Evolutionary conservation across 2,888 invertebrate species (phyloP).

Genomic region (Mesorhabditis sp.): DNA sequence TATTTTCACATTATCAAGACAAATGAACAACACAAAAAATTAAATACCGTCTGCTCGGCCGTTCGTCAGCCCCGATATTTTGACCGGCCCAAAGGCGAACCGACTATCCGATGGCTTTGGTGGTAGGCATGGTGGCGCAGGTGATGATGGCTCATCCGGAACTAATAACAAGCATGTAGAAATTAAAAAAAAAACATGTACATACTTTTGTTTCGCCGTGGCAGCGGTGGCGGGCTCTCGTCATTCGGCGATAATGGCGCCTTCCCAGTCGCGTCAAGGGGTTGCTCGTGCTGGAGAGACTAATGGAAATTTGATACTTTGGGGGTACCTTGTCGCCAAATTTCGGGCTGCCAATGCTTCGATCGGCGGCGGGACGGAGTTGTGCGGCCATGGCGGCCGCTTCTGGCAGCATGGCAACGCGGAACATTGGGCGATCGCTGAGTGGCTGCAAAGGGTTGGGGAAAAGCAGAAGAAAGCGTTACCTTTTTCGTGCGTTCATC

Average conservation of each 20-base stretch:
- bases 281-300: neutral
- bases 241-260: neutral
- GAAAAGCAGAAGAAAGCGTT: neutral
- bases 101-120: constrained; percentile 1
- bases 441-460: constrained; percentile 13
- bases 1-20: too few species aligned
- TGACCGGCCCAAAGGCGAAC: neutral
- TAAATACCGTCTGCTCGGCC: neutral
- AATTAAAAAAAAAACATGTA: neutral
- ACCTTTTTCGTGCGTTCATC: neutral
- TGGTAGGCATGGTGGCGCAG: neutral
- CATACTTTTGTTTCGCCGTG: neutral
- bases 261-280: neutral
- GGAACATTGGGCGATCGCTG: constrained; percentile 15
- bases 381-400: constrained; percentile 19
- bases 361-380: constrained; percentile 22
- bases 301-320: neutral
- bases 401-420: constrained; percentile 37
- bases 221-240: neutral
- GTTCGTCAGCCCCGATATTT: neutral
- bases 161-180: neutral
- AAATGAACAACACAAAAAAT: too few species aligned
- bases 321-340: neutral
- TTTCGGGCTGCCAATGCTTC: constrained; percentile 7
- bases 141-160: neutral